Evolutionary conservation across 1,140 invertebrate genomes (phyloP).

Genomic region (Stenopsyche tienmushanensis): DNA sequence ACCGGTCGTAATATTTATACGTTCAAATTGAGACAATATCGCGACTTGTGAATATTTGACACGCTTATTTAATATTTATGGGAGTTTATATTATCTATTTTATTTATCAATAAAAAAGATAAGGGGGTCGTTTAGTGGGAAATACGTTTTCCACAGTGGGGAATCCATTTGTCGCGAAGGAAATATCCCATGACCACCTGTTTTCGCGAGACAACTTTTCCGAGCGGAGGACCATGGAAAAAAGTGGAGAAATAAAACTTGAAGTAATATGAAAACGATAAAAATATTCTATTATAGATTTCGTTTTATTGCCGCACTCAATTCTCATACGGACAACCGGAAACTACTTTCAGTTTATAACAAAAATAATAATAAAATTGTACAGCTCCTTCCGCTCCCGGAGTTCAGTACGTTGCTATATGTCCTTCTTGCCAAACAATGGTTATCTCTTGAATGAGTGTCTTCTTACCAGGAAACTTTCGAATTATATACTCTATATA

Average conservation of each 20-base stretch:
- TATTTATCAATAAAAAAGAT: not conserved
- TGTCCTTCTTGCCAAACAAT: not conserved
- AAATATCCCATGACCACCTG: not conserved
- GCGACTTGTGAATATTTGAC: no score
- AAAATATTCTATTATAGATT: slow-evolving; percentile 23
- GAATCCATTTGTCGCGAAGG: not conserved
- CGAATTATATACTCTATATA: no score
- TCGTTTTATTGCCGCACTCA: slow-evolving; percentile 3
- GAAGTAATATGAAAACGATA: not conserved
- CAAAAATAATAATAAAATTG: slow-evolving; percentile 13
- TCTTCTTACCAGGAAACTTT: not conserved
- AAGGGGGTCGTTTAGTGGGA: not conserved
- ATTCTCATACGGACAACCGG: slow-evolving; percentile 11
- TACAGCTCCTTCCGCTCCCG: not conserved
- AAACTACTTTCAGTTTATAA: slow-evolving; percentile 22
- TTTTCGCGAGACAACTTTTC: not conserved
- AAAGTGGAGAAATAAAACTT: not conserved
- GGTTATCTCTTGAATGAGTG: not conserved
- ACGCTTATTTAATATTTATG: no score
- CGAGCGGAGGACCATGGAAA: not conserved
- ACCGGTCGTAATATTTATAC: no score
- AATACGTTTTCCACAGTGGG: not conserved
- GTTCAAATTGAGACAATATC: no score
- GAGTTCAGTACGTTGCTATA: not conserved
- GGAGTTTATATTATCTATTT: no score